Percentiles rank a stretch among this genome's conserved stretches.
Evolutionary conservation across 2,888 invertebrate species (phyloP).

Genomic region (Stegophylla sp.): DNA sequence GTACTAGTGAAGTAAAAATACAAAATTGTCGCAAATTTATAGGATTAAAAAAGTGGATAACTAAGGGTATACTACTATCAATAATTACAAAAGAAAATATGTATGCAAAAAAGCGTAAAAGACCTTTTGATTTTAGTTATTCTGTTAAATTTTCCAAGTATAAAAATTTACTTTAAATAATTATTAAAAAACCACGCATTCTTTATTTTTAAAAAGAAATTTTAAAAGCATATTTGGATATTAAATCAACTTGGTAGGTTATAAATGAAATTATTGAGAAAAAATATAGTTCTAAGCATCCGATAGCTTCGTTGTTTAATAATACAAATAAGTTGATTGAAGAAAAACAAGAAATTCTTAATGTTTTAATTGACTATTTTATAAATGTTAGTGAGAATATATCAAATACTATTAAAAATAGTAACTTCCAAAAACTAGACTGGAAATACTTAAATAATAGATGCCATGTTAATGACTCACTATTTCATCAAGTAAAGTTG

Average conservation of each 20-base stretch:
- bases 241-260: neutral
- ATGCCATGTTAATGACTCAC: too few species aligned
- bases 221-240: neutral
- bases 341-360: too few species aligned
- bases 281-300: neutral
- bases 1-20: neutral
- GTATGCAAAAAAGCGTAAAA: neutral
- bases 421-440: too few species aligned
- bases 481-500: too few species aligned
- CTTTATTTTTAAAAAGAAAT: neutral
- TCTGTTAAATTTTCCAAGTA: neutral
- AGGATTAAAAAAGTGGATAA: neutral
- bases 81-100: neutral
- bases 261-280: neutral
- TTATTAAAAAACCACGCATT: neutral
- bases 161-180: neutral
- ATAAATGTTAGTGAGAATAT: too few species aligned
- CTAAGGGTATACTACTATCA: neutral
- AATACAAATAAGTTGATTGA: too few species aligned
- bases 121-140: neutral
- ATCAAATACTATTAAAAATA: too few species aligned
- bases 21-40: neutral
- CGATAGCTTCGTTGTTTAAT: too few species aligned
- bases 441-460: too few species aligned
- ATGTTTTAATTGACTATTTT: too few species aligned